Evolutionary conservation across 92 coral and sea anemone genomes (phyloP).

Genomic region (Galaxea fascicularis): DNA sequence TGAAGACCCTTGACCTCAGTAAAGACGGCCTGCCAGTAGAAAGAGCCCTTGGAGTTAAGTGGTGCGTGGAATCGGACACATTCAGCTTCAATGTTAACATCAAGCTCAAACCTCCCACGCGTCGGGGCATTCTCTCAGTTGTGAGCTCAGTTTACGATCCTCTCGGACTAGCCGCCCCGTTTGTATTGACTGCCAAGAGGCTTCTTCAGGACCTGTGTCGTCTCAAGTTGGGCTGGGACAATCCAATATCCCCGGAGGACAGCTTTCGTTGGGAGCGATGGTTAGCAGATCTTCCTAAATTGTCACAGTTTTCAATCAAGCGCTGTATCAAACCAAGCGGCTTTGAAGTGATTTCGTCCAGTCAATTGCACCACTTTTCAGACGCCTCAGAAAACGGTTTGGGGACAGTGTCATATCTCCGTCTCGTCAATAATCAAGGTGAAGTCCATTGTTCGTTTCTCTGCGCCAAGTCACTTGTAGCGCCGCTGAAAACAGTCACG

Average conservation of each 20-base stretch:
- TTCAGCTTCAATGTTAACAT: neutral
- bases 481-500: slow-evolving; percentile 5
- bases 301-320: neutral
- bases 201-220: no score
- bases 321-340: neutral
- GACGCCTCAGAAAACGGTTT: slow-evolving; percentile 19
- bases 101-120: slow-evolving; percentile 33
- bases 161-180: no score
- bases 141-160: no score
- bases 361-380: slow-evolving; percentile 11
- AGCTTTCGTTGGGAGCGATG: neutral
- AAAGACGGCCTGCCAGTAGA: no score
- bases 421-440: slow-evolving; percentile 2
- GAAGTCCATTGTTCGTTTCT: slow-evolving; percentile 6
- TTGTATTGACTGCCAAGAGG: no score
- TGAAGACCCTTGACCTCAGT: no score
- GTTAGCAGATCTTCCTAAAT: neutral
- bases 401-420: slow-evolving; percentile 3
- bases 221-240: slow-evolving; percentile 31
- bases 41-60: slow-evolving; percentile 28
- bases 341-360: neutral
- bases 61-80: slow-evolving; percentile 28
- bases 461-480: slow-evolving; percentile 24
- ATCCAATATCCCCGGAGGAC: neutral
- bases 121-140: no score